Evolutionary conservation across 2,113 vertebrate species (phyloP).

Genomic region (Nothocercus nigrocapillus): DNA sequence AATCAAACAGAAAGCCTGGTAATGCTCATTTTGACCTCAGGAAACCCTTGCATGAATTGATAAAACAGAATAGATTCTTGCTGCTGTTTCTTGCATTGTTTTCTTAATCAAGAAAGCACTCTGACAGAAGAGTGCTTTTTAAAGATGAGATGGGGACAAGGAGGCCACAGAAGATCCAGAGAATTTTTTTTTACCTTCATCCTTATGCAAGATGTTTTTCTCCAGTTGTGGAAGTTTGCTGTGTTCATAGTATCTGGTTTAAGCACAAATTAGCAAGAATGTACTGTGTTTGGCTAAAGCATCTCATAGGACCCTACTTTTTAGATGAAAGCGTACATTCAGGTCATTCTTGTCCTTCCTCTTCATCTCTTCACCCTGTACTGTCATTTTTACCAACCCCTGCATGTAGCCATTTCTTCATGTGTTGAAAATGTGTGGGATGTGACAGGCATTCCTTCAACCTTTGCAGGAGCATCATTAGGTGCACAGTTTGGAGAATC

Average conservation of each 20-base stretch:
- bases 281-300: neutral
- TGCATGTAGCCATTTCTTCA: neutral
- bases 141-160: neutral
- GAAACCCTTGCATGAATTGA: neutral
- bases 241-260: neutral
- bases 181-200: neutral
- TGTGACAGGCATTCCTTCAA: neutral
- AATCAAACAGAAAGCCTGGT: neutral
- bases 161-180: neutral
- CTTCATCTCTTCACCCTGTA: neutral
- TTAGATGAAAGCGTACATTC: fast-evolving
- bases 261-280: neutral
- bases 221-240: neutral
- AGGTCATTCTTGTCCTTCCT: neutral
- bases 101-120: neutral
- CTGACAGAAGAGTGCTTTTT: neutral
- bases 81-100: neutral
- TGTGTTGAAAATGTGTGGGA: neutral
- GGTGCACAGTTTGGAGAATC: neutral
- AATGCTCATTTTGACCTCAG: neutral
- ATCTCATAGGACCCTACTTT: neutral
- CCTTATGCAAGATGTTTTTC: neutral
- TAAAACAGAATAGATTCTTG: neutral
- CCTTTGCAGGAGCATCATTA: neutral
- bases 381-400: neutral